A percentile compares a stretch with the other conserved stretches of the same genome.
These are phyloP conservation scores for Ethmia dodecea DNA, from an alignment of 2,888 invertebrate species.

Conservation along the genomic window DNA sequence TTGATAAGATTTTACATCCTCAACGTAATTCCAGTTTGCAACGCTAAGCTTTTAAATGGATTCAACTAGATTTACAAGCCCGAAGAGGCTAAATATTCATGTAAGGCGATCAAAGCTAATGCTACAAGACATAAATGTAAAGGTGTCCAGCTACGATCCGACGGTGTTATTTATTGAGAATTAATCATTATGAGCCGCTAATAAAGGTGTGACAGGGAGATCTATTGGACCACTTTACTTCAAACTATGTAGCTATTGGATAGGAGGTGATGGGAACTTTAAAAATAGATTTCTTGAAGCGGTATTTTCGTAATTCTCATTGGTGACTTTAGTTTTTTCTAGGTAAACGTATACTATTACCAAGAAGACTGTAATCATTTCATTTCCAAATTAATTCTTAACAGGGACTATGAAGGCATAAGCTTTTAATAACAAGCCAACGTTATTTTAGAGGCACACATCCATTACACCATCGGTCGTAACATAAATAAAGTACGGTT, in stretches of 20 bases:
- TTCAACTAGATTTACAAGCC: slow-evolving; percentile 2
- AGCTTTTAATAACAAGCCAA: slow-evolving; percentile 25
- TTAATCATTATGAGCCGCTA: slow-evolving; percentile 48
- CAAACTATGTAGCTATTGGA: too few species aligned
- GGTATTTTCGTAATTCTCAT: too few species aligned
- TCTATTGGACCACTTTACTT: too few species aligned
- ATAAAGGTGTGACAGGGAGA: slow-evolving; percentile 43
- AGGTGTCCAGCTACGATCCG: slow-evolving; percentile 40
- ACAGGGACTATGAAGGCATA: slow-evolving; percentile 24
- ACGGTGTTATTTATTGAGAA: slow-evolving; percentile 51
- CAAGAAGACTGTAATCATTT: too few species aligned
- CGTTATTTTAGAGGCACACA: slow-evolving; percentile 41
- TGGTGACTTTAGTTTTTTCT: too few species aligned
- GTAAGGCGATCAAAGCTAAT: slow-evolving; percentile 40
- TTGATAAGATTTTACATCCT: background rate
- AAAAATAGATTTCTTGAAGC: too few species aligned
- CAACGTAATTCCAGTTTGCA: too few species aligned
- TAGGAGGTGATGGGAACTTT: too few species aligned
- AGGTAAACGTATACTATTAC: too few species aligned
- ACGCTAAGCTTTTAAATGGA: slow-evolving; percentile 1
- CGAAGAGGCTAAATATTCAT: slow-evolving; percentile 25
- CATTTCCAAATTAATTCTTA: slow-evolving; percentile 14
- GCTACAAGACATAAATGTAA: slow-evolving; percentile 47
- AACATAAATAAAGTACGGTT: slow-evolving; percentile 52
- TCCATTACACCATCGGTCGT: slow-evolving; percentile 31